Evolutionary conservation across 2,113 vertebrate species (phyloP).

Genomic region (Heterotis niloticus): DNA sequence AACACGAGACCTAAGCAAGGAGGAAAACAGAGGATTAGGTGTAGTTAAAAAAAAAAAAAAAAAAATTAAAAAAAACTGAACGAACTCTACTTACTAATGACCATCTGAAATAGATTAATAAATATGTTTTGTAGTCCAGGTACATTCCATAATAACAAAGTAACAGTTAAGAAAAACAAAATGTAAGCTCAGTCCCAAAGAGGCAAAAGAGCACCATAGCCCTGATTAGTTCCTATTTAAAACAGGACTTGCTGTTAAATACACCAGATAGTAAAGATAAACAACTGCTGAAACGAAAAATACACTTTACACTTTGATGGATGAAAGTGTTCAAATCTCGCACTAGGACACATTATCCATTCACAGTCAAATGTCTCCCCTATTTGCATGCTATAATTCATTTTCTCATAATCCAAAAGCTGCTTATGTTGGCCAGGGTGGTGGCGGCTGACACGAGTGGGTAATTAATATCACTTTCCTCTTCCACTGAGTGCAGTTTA

Average conservation of each 20-base stretch:
- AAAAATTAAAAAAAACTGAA: constrained; percentile 51
- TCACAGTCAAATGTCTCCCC: constrained; percentile 39
- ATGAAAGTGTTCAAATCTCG: constrained; percentile 27
- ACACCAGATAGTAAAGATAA: background rate
- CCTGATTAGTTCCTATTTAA: constrained; percentile 15
- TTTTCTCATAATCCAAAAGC: constrained; percentile 45
- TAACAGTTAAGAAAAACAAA: constrained; percentile 39
- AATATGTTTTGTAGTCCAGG: constrained; percentile 51
- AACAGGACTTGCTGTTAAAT: background rate
- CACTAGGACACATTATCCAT: constrained; percentile 43
- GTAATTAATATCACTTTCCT: constrained; percentile 40
- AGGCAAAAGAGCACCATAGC: constrained; percentile 2
- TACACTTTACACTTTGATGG: background rate
- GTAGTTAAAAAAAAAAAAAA: constrained; percentile 32
- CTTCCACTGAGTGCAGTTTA: constrained; percentile 36
- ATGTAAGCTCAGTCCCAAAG: background rate
- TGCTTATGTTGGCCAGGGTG: constrained; percentile 46
- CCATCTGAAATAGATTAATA: constrained; percentile 25
- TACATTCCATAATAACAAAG: constrained; percentile 51
- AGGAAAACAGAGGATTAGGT: background rate
- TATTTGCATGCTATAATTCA: constrained; percentile 39
- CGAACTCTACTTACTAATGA: constrained; percentile 20
- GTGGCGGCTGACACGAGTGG: constrained; percentile 31
- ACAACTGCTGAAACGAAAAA: background rate
- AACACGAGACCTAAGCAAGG: constrained; percentile 58